phyloP scores from a whole-genome alignment of 2,888 invertebrate species.

The Enchytraeus crypticus region DNA sequence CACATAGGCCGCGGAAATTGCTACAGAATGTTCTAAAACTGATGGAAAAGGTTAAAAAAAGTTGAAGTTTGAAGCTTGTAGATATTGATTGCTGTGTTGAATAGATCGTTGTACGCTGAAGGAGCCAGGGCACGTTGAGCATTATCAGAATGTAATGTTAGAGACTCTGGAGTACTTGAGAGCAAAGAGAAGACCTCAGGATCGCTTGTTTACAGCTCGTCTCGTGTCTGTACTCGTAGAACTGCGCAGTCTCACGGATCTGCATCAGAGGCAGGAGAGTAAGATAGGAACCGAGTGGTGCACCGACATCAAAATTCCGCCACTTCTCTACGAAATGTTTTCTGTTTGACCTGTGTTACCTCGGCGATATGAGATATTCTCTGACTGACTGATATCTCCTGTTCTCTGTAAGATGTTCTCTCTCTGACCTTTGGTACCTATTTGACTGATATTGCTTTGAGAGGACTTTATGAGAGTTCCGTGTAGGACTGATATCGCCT shows the following conservation, averaged over 20 bases:
- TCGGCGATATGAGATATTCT: not conserved
- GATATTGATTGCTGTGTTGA: not conserved
- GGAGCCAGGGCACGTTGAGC: conserved; percentile 11
- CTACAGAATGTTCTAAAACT: too few species aligned
- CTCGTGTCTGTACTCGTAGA: conserved; percentile 14
- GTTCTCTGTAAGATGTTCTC: conserved; percentile 12
- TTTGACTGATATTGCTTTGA: too few species aligned
- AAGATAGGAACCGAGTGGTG: conserved; percentile 21
- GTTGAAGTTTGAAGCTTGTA: too few species aligned
- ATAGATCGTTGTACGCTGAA: conserved; percentile 14
- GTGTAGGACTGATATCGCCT: too few species aligned
- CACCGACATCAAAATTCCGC: conserved; percentile 19
- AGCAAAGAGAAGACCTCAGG: conserved; percentile 9
- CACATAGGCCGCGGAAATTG: too few species aligned
- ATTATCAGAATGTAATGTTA: conserved; percentile 5
- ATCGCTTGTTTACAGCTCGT: conserved; percentile 8
- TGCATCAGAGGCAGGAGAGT: conserved; percentile 17
- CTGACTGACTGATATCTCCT: conserved; percentile 12
- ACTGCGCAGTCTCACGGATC: conserved; percentile 17
- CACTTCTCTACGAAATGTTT: conserved; percentile 22
- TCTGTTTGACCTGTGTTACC: conserved; percentile 8
- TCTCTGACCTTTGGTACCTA: too few species aligned
- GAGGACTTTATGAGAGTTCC: too few species aligned
- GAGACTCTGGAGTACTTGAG: conserved; percentile 9
- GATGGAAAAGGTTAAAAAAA: too few species aligned